Conservation (phyloP, 2,113 vertebrate genomes). For the Gymnocephalus cernua region DNA sequence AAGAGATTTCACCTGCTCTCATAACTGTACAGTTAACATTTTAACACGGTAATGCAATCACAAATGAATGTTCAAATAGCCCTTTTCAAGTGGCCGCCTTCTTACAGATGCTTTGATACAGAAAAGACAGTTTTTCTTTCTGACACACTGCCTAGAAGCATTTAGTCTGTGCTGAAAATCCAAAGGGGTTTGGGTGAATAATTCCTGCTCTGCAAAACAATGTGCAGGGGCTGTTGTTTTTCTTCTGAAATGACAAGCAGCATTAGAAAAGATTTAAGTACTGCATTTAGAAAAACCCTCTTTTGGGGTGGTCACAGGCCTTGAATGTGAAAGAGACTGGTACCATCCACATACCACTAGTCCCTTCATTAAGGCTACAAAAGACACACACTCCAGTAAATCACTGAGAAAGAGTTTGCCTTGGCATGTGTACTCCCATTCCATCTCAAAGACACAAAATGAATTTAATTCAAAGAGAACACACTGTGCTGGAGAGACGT, state of each 20-base stretch:
- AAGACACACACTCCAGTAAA: constrained; percentile 79
- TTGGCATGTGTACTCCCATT: constrained; percentile 81
- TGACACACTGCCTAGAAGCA: neutral
- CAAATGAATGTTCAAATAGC: constrained; percentile 14
- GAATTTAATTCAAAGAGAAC: constrained; percentile 67
- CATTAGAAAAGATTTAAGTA: constrained; percentile 70
- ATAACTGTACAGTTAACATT: constrained; percentile 35
- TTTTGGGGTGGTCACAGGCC: constrained; percentile 69
- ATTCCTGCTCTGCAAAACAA: constrained; percentile 44
- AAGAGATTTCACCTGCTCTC: constrained; percentile 77
- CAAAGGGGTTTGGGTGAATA: constrained; percentile 33
- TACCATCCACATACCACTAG: constrained; percentile 79
- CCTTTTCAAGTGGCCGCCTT: neutral
- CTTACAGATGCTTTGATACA: constrained; percentile 1
- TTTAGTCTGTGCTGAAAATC: constrained; percentile 3
- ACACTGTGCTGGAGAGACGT: constrained; percentile 38
- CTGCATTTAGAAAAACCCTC: constrained; percentile 45
- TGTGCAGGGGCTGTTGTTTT: constrained; percentile 49
- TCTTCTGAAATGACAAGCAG: constrained; percentile 60
- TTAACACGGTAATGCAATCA: constrained; percentile 29
- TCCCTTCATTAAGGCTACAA: constrained; percentile 81
- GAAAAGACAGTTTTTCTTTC: neutral
- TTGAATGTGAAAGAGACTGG: constrained; percentile 79
- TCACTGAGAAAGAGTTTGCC: constrained; percentile 75
- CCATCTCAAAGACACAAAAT: constrained; percentile 58